Evolutionary conservation across 2,797 vertebrate species (phyloP).

Genomic region (Macropodus opercularis): DNA sequence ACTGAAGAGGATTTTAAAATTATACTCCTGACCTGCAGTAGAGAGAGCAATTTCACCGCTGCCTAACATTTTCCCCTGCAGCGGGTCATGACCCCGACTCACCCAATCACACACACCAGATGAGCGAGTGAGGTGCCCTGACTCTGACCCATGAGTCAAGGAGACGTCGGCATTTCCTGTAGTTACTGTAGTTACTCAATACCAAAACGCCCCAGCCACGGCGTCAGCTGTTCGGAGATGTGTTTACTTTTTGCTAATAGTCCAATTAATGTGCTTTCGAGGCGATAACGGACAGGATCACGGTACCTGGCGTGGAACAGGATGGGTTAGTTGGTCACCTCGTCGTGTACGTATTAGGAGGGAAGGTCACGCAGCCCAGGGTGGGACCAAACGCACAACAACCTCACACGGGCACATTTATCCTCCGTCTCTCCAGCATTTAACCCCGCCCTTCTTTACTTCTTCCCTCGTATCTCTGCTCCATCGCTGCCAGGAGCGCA

Average conservation of each 20-base stretch:
- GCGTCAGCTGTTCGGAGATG: constrained; percentile 39
- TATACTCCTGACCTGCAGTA: not conserved
- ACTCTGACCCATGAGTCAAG: constrained; percentile 46
- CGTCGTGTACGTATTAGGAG: no score
- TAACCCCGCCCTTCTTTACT: constrained; percentile 26
- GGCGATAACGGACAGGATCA: constrained; percentile 31
- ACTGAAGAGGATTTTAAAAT: not conserved
- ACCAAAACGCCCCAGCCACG: constrained; percentile 5
- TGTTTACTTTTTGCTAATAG: constrained; percentile 26
- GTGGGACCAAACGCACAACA: no score
- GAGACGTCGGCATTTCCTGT: constrained; percentile 60
- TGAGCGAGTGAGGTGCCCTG: constrained; percentile 37
- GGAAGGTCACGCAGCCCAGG: no score
- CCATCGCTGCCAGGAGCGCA: constrained; percentile 57
- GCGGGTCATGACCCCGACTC: constrained; percentile 31
- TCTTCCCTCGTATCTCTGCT: constrained; percentile 27
- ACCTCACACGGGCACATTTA: no score
- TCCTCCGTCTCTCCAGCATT: no score
- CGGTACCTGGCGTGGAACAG: no score
- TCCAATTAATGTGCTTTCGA: constrained; percentile 17
- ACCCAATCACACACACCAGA: constrained; percentile 45
- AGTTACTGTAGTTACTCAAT: constrained; percentile 52
- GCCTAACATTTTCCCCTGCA: constrained; percentile 36
- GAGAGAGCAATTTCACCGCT: constrained; percentile 7
- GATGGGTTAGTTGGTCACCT: no score